Evolutionary conservation across 2,888 invertebrate genomes (phyloP), one percentile per base, ranked within the genome.

Genomic region (Aromia moschata): DNA sequence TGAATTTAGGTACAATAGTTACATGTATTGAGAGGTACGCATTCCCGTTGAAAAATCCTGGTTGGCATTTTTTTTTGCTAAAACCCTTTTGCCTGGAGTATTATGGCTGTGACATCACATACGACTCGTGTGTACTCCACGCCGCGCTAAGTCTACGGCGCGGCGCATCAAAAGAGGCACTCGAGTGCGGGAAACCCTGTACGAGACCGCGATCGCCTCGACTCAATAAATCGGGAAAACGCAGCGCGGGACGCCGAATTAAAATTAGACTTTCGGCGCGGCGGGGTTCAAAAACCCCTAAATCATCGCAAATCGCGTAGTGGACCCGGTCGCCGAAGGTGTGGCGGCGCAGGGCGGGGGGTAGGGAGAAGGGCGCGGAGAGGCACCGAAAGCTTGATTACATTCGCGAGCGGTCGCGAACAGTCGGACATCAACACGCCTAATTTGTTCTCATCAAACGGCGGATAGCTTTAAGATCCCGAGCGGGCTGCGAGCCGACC

Each of bases 391-490:
- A 70, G 64, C 58, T 68, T 70, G 67, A 69, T 68, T 52, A 52
- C 52, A 31, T 52, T 52, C 52, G 57, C 60, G 61, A 69, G 63
- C 56, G 60, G 52, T 52, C 57, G 70, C 62, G 57, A 69, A 73
- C 70, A 70, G 67, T 65, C 57, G 56, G 57, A 60, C 66, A 64
- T 73, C 73, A 69, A 64, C 73, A 66, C 68, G 55, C 64, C 69
- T 69, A 69, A 72, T 71, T 71, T 65, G 67, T 61, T 64, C 61
- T 56, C 60, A 65, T 65, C 67, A 56, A 56, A n/a, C n/a, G n/a
- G n/a, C n/a, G n/a, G n/a, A n/a, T n/a, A n/a, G n/a, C n/a, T n/a
- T n/a, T n/a, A n/a, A n/a, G n/a, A n/a, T n/a, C n/a, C n/a, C n/a
- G n/a, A n/a, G n/a, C n/a, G n/a, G n/a, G n/a, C n/a, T n/a, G n/a